Evolutionary conservation across 2,113 vertebrate genomes (phyloP).

Genomic region (Pterocles orientalis): DNA sequence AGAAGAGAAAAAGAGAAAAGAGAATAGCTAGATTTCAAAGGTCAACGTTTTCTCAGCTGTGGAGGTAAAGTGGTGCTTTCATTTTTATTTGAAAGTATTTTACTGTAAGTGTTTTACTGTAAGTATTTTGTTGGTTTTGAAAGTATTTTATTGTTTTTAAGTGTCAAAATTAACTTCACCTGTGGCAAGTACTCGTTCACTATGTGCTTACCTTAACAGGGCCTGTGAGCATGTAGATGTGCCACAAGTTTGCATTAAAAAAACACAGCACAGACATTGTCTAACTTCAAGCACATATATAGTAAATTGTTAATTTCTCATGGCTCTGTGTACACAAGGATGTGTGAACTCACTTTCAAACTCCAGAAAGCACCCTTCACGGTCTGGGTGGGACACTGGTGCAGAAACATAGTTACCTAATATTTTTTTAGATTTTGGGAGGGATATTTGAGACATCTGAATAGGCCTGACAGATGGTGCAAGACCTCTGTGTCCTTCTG

Average conservation of each 20-base stretch:
- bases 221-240: not conserved
- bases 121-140: not conserved
- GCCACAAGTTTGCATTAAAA: not conserved
- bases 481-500: not conserved
- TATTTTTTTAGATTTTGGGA: not conserved
- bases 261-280: not conserved
- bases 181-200: not conserved
- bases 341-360: not conserved
- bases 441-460: not conserved
- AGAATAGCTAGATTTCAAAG: not conserved
- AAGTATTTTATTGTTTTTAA: not conserved
- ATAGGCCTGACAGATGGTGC: conserved; percentile 18
- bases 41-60: not conserved
- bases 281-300: not conserved
- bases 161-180: not conserved
- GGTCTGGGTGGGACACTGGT: not conserved
- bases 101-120: not conserved
- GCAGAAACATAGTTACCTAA: not conserved
- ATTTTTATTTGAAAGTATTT: not conserved
- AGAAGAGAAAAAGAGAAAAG: not conserved
- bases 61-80: not conserved
- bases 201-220: not conserved
- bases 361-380: not conserved
- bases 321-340: not conserved
- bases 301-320: not conserved